Evolutionary conservation across 92 coral and sea anemone genomes (phyloP).

Genomic region (Galaxea fascicularis): DNA sequence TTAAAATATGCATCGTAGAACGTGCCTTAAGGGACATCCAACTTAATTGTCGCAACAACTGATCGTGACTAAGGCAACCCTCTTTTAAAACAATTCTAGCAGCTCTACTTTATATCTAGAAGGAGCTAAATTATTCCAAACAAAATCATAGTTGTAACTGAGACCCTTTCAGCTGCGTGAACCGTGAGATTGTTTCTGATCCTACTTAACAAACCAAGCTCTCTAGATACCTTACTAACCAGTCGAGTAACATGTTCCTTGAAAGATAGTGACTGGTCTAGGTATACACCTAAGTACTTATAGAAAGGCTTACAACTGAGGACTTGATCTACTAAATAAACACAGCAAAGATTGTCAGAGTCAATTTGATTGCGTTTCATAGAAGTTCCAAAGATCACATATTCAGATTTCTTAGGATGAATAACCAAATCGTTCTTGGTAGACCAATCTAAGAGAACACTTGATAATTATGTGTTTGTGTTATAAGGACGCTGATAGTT

Average conservation of each 20-base stretch:
- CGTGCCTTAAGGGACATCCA: too few species aligned
- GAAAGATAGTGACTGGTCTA: conserved; percentile 35
- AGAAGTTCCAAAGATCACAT: conserved; percentile 19
- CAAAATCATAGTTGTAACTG: not conserved
- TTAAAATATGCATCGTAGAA: too few species aligned
- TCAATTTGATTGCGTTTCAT: conserved; percentile 2
- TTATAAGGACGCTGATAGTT: too few species aligned
- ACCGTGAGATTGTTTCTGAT: too few species aligned
- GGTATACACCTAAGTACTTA: conserved; percentile 31
- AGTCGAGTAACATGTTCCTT: conserved; percentile 35
- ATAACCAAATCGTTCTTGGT: not conserved
- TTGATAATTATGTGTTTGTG: not conserved
- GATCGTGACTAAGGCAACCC: conserved; percentile 21
- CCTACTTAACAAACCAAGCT: conserved; percentile 29
- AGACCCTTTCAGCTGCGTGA: too few species aligned
- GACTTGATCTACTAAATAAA: conserved; percentile 17
- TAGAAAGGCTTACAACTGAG: conserved; percentile 21
- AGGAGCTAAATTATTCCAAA: conserved; percentile 4
- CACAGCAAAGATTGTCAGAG: conserved; percentile 8
- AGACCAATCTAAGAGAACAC: conserved; percentile 46
- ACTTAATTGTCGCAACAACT: too few species aligned
- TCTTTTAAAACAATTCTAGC: too few species aligned
- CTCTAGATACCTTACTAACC: conserved; percentile 34
- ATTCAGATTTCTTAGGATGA: conserved; percentile 13
- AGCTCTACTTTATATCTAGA: conserved; percentile 1